Evolutionary conservation across 2,888 invertebrate genomes (phyloP).

Genomic region (Drosophila colorata): DNA sequence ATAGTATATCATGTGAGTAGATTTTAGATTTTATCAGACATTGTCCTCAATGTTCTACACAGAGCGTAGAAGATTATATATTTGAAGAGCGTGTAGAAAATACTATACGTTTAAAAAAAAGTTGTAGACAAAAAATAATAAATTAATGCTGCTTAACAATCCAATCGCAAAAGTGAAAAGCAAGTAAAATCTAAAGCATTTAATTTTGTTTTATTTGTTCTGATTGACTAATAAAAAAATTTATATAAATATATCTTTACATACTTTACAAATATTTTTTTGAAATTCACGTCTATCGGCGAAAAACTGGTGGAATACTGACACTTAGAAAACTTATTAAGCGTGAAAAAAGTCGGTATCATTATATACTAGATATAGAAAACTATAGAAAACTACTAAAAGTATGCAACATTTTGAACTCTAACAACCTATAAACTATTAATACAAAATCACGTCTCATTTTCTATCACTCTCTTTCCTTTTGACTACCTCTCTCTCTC

Average conservation of each 20-base stretch:
- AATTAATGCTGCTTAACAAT: too few species aligned
- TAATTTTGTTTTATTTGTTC: not conserved
- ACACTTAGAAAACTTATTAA: too few species aligned
- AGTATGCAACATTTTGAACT: conserved; percentile 35
- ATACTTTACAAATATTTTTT: too few species aligned
- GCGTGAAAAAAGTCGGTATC: too few species aligned
- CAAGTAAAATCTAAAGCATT: too few species aligned
- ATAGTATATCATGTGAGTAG: not conserved
- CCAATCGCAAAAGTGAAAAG: too few species aligned
- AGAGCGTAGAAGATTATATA: not conserved
- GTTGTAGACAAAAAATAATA: too few species aligned
- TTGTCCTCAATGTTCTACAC: not conserved
- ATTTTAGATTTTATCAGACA: conserved; percentile 15
- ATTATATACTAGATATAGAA: not conserved
- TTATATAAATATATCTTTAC: too few species aligned
- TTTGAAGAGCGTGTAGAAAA: too few species aligned
- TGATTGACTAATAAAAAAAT: not conserved
- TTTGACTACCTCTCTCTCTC: not conserved
- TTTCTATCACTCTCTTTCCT: not conserved
- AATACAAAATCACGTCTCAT: not conserved
- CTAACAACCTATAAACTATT: conserved; percentile 11
- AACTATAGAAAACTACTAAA: conserved; percentile 20
- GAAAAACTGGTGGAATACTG: too few species aligned
- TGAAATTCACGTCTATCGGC: too few species aligned
- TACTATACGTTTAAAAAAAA: too few species aligned